Evolutionary conservation across 2,888 invertebrate genomes (phyloP), one percentile per base, ranked within the genome.

Genomic region (Dasysyrphus tricinctus): DNA sequence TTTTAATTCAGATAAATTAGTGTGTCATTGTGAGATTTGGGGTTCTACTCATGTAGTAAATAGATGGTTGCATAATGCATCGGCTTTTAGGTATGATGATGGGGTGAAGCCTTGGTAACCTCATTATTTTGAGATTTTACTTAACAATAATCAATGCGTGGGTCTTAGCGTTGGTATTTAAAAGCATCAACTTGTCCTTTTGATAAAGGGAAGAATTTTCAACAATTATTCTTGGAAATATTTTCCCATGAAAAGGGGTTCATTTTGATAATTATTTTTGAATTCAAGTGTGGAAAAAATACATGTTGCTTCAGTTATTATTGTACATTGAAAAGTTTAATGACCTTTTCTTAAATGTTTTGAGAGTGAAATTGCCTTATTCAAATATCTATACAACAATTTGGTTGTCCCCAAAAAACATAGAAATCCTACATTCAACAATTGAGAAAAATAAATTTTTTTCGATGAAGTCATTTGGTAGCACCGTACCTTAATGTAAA

Each of bases 241-340:
- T 24, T 70, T 84, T 84, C 84, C 84, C 84, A 84, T 80, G 84
- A 80, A 76, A 42, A 51, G 49, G 56, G 19, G 34, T 3, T 47
- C 5, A 16, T 44, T 65, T 39, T 16, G 9, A 16, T 47, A 9
- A 47, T 16, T 9, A 47, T 16, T 2, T n/a, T 42, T n/a, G 5
- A 39, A 39, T 12, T 39, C 12, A 12, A 14, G 14, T 14, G 24
- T n/a, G 3, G 24, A 24, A 24, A 24, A 24, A 24, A 24, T 24
- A 24, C 24, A 24, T 24, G n/a, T 24, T 24, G 24, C 24, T 24
- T 24, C 24, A 24, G 3, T 24, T 24, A 2, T 24, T 24, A 24
- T 24, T 1, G 1, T 24, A 24, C 1, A 5, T 5, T 32, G 32
- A 32, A 32, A 32, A 32, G 32, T 32, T 32, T 7, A 32, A 32